A percentile compares a stretch with the other conserved stretches of the same genome.
phyloP scores from a whole-genome alignment of 2,113 vertebrate genomes.

The Nyctibius bracteatus region DNA sequence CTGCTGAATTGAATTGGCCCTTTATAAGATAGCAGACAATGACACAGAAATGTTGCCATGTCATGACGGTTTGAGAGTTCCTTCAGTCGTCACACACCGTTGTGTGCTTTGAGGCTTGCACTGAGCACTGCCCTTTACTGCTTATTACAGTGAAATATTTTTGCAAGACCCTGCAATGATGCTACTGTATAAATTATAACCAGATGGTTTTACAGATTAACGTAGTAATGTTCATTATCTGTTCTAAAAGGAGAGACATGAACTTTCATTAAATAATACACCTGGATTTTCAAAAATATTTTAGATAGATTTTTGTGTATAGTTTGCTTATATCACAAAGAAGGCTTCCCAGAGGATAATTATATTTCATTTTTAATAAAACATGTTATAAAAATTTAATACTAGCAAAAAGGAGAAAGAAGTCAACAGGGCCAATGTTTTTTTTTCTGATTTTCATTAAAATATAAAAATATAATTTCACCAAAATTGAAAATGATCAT shows the following conservation, averaged over 20 bases:
- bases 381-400: not conserved
- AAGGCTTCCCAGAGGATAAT: not conserved
- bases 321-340: not conserved
- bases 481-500: not conserved
- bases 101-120: not conserved
- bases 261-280: not conserved
- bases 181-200: not conserved
- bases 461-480: not conserved
- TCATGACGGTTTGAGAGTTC: constrained; percentile 6
- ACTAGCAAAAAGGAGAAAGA: not conserved
- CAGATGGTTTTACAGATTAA: not conserved
- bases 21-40: constrained; percentile 61
- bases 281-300: not conserved
- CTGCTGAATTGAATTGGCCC: constrained; percentile 40
- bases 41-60: constrained; percentile 38
- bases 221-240: not conserved
- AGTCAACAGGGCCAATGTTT: not conserved
- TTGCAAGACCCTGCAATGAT: not conserved
- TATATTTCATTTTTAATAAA: not conserved
- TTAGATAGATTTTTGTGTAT: not conserved
- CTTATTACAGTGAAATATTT: not conserved
- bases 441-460: not conserved
- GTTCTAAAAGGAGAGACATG: not conserved
- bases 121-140: not conserved
- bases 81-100: not conserved